These are phyloP conservation scores for Emydocephalus ijimae DNA, from an alignment of 2,113 vertebrate genomes.

Conservation along the genomic window DNA sequence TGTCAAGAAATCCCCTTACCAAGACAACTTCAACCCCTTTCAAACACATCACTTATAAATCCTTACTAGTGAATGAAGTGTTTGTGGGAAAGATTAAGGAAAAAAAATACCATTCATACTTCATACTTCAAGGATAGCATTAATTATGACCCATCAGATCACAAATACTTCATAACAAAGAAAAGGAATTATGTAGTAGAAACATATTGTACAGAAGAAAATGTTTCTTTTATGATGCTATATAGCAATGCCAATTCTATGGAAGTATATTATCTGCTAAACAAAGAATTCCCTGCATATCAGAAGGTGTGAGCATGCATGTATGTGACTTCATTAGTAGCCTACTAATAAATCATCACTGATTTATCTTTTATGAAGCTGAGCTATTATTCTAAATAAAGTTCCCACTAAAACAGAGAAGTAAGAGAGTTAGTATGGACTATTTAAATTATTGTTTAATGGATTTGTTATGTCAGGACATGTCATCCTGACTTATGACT, in stretches of 20 bases:
- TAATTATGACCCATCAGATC: neutral
- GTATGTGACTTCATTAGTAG: neutral
- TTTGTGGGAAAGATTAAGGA: constrained; percentile 10
- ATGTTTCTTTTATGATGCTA: neutral
- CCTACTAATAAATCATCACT: neutral
- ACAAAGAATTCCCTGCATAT: neutral
- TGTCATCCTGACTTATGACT: neutral
- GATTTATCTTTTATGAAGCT: neutral
- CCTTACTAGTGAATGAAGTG: neutral
- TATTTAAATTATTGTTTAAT: neutral
- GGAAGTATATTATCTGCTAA: constrained; percentile 16
- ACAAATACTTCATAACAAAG: neutral
- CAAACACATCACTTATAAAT: neutral
- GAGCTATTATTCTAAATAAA: constrained; percentile 7
- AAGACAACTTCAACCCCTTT: neutral
- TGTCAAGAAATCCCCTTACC: neutral
- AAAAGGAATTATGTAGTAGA: neutral
- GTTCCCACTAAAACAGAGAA: neutral
- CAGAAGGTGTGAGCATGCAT: neutral
- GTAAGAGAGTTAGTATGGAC: neutral
- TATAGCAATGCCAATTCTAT: neutral
- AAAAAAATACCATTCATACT: neutral
- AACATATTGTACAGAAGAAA: neutral
- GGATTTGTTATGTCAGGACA: neutral
- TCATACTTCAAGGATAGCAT: neutral